Conservation (phyloP, 2,888 invertebrate species). For the Dichetophora obliterata region DNA sequence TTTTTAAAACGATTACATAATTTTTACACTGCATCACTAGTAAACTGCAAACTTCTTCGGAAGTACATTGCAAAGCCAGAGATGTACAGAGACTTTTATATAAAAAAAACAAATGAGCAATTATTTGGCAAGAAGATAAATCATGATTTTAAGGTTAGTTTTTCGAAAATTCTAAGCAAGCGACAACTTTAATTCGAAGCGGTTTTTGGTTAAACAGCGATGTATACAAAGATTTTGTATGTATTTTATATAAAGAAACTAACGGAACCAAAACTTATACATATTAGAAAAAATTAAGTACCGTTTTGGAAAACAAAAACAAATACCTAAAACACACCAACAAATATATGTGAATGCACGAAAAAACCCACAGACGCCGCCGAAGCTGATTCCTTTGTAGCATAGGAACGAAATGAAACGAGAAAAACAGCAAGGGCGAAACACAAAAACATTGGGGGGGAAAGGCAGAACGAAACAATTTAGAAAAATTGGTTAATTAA, state of each 20-base stretch:
- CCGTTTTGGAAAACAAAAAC: background rate
- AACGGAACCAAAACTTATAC: background rate
- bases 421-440: background rate
- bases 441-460: conserved; percentile 14
- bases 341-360: background rate
- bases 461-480: conserved; percentile 20
- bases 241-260: too few relatives aligned
- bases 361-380: background rate
- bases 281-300: background rate
- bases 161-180: background rate
- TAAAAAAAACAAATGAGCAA: too few relatives aligned
- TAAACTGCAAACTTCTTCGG: background rate
- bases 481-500: conserved; percentile 21
- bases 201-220: too few relatives aligned
- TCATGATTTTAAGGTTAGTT: background rate
- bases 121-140: too few relatives aligned
- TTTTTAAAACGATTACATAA: too few relatives aligned
- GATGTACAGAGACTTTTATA: background rate
- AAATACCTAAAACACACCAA: background rate
- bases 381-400: background rate
- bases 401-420: conserved; percentile 18
- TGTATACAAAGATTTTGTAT: too few relatives aligned
- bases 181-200: too few relatives aligned
- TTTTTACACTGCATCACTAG: too few relatives aligned
- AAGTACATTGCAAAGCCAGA: background rate